A percentile compares a stretch with the other conserved stretches of the same genome.
phyloP scores from a whole-genome alignment of 2,113 vertebrate species.

The Sinosuthora webbiana region DNA sequence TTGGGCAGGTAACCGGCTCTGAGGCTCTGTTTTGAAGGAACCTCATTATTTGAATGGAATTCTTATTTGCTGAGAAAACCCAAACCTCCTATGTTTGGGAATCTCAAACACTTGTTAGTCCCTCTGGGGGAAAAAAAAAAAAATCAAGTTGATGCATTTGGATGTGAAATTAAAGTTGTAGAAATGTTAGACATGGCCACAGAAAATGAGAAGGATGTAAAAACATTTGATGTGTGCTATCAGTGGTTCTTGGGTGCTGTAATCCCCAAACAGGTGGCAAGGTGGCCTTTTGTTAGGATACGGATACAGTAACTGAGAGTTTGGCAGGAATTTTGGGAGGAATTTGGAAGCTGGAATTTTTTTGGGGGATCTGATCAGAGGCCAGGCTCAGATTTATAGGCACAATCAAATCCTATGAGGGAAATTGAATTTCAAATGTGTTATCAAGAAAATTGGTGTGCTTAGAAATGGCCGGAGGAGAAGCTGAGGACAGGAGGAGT shows the following conservation, averaged over 20 bases:
- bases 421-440: conserved; percentile 50
- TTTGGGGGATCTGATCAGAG: background rate
- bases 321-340: background rate
- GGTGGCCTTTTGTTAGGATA: background rate
- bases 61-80: background rate
- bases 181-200: fast-evolving
- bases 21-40: background rate
- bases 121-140: background rate
- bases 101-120: background rate
- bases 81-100: background rate
- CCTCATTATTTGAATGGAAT: background rate
- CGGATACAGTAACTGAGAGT: background rate
- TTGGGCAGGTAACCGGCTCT: background rate
- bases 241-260: background rate
- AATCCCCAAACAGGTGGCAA: background rate
- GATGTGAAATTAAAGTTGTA: background rate
- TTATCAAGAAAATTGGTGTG: conserved; percentile 43
- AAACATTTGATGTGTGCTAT: background rate
- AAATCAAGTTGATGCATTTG: background rate
- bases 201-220: background rate
- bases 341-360: background rate
- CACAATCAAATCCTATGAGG: conserved; percentile 35
- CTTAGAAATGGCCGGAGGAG: conserved; percentile 34
- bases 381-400: conserved; percentile 44
- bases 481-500: background rate